Base-by-base conservation (phyloP, 2,888 invertebrate genomes). In the Sclerodermus sp. region DNA sequence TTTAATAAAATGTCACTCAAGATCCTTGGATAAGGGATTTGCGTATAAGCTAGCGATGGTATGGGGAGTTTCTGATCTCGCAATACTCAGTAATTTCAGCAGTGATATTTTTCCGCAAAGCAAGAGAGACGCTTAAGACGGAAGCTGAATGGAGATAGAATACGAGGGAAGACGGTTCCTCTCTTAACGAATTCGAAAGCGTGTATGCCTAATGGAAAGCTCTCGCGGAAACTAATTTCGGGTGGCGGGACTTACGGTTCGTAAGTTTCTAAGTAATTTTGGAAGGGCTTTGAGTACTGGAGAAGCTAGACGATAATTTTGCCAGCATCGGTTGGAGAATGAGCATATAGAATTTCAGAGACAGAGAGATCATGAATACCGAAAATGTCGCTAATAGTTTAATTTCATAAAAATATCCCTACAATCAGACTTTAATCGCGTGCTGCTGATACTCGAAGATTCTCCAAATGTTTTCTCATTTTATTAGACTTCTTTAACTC, bases 241-340 rank as follows among this genome's bases (percentile, higher is more conserved):
- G 52, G 57, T 51, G 52, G 48, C 48, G 48, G 51, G 43, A 43
- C 54, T 55, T 41, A 49, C 51, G 52, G 51, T 42, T 48, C 44
- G 38, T 47, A 53, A 59, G 57, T 51, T 53, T 15, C 30, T 54
- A 54, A 59, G 54, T 60, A 59, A 60, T 60, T 60, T 55, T 55
- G 43, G 49, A 46, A 53, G 44, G 46, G 47, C 51, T 59, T 51
- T 48, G 58, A 51, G 53, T 34, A 31, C 38, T 42, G 29, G 34
- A 36, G 43, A 18, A 38, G 43, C 48, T 48, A 16, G 44, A 40
- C 43, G 53, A 53, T 53, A 53, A 53, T 53, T 49, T 47, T 50
- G 48, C 41, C 45, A 43, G 44, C 45, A 45, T 49, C 30, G 40
- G 45, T 29, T 40, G 31, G 47, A 39, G 42, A 41, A 38, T 42